Conservation (phyloP, 2,888 invertebrate species). For the Eupithecia exiguata region DNA sequence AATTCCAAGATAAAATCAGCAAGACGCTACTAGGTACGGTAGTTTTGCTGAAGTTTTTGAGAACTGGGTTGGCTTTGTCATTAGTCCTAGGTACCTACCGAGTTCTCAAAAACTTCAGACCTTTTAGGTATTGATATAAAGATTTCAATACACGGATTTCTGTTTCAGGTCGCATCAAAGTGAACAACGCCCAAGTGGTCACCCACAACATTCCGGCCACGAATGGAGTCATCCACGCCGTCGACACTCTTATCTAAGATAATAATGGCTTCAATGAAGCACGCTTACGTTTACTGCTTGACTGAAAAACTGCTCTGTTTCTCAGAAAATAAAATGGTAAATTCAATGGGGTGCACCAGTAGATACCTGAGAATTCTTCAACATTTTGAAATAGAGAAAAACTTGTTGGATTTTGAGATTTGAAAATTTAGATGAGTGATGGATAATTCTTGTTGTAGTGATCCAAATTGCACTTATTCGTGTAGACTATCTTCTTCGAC, state of each 20-base stretch:
- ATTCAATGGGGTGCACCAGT: neutral
- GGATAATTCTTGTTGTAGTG: neutral
- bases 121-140: neutral
- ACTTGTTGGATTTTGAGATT: too few species aligned
- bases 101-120: too few species aligned
- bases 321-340: neutral
- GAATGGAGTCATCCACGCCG: slow-evolving; percentile 93
- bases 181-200: slow-evolving; percentile 91
- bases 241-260: slow-evolving; percentile 84
- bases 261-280: slow-evolving; percentile 72
- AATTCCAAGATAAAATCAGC: too few species aligned
- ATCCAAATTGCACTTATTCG: neutral
- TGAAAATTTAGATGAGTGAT: too few species aligned
- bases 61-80: too few species aligned
- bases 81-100: too few species aligned
- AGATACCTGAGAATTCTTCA: neutral
- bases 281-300: slow-evolving; percentile 35
- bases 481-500: neutral
- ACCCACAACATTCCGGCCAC: slow-evolving; percentile 94
- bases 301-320: slow-evolving; percentile 24
- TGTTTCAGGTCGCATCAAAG: slow-evolving; percentile 89
- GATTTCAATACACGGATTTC: neutral
- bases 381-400: too few species aligned
- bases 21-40: too few species aligned
- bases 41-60: too few species aligned